Percentiles rank a stretch among this genome's conserved stretches.
Conservation (phyloP, 2,797 vertebrate genomes). For the Mus spretus region DNA sequence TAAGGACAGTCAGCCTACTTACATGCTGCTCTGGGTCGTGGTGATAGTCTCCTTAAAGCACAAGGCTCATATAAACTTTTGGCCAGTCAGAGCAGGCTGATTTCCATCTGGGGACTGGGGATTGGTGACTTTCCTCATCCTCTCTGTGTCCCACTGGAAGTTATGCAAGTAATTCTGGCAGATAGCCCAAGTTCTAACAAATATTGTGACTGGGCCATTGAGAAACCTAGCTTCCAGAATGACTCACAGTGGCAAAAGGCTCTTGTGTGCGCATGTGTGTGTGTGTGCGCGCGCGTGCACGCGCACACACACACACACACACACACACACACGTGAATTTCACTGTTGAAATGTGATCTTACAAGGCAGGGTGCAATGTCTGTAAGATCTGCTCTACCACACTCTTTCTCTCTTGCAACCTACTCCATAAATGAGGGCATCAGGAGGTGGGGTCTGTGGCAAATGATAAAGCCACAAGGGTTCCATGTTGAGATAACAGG, state of each 20-base stretch:
- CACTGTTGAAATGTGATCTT: neutral
- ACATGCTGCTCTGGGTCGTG: neutral
- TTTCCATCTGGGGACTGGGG: neutral
- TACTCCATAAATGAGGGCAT: neutral
- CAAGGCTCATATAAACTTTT: rapidly evolving
- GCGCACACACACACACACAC: too few species aligned
- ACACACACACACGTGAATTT: neutral
- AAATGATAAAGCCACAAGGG: too few species aligned
- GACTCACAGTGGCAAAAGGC: neutral
- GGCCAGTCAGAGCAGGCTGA: neutral
- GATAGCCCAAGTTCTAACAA: neutral
- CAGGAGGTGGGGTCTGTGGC: neutral
- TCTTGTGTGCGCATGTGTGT: too few species aligned
- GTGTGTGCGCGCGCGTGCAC: neutral
- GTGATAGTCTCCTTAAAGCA: neutral
- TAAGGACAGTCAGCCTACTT: neutral
- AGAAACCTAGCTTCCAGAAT: neutral
- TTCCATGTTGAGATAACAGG: neutral
- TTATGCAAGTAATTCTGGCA: neutral
- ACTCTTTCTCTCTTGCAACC: neutral
- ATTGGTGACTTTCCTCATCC: neutral
- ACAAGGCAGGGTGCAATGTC: neutral
- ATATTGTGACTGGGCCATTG: neutral
- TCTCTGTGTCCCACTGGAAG: neutral
- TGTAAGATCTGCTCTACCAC: neutral